Percentiles rank a stretch among this genome's conserved stretches.
phyloP scores from a whole-genome alignment of 2,113 vertebrate species.

The Noturus placidus region DNA sequence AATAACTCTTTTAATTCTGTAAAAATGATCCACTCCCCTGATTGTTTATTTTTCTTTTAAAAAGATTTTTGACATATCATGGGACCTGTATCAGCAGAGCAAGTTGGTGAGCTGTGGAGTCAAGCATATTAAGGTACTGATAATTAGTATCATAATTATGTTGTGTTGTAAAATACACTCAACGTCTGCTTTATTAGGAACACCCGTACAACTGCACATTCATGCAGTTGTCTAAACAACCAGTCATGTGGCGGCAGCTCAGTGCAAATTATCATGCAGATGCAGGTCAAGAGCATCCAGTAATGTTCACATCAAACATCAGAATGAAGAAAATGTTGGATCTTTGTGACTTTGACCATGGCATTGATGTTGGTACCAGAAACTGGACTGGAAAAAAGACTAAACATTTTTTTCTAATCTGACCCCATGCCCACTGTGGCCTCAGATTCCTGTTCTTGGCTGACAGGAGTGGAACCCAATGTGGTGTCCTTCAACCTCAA shows the following conservation, averaged over 20 bases:
- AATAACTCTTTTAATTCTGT: not conserved
- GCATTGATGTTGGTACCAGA: not conserved
- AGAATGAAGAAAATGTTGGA: not conserved
- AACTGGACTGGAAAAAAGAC: not conserved
- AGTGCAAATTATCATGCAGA: not conserved
- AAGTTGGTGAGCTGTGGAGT: slow-evolving; percentile 89
- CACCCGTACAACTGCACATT: not conserved
- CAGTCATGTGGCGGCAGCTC: not conserved
- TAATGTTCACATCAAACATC: not conserved
- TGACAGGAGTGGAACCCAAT: not conserved
- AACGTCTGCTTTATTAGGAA: not conserved
- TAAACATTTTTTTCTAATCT: not conserved
- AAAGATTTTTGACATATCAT: slow-evolving; percentile 91
- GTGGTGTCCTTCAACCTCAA: not conserved
- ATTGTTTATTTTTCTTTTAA: slow-evolving; percentile 45
- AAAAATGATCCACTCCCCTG: not conserved
- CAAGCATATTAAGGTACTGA: slow-evolving; percentile 87
- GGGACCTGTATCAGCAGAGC: slow-evolving; percentile 88
- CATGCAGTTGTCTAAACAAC: not conserved
- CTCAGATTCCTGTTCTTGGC: not conserved
- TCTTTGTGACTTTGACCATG: not conserved
- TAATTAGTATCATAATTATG: not conserved
- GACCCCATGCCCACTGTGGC: not conserved
- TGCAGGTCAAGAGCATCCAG: not conserved
- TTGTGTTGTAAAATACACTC: not conserved